These are phyloP conservation scores for Erebia ligea DNA, from an alignment of 2,888 invertebrate genomes.

Conservation along the genomic window DNA sequence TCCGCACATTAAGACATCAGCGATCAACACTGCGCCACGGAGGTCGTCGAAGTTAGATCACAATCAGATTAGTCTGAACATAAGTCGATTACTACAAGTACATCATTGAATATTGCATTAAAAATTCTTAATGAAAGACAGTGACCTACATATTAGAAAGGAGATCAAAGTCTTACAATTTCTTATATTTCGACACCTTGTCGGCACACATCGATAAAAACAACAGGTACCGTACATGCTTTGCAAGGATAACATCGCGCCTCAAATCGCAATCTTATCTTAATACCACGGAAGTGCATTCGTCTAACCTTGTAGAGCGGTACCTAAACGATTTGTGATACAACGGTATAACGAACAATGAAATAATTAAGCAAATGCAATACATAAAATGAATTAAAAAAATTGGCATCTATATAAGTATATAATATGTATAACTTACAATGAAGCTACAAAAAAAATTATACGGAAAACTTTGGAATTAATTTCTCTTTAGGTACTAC, in stretches of 20 bases:
- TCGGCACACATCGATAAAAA: not conserved
- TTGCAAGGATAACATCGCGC: slow-evolving; percentile 1
- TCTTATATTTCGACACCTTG: not conserved
- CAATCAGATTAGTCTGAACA: too few relatives aligned
- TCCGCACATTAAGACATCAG: too few relatives aligned
- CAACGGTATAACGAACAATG: not conserved
- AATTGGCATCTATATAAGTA: too few relatives aligned
- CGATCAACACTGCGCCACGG: too few relatives aligned
- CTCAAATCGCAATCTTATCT: slow-evolving; percentile 2
- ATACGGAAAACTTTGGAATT: not conserved
- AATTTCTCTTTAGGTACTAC: slow-evolving; percentile 26
- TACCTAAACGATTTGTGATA: not conserved
- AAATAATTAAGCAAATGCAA: too few relatives aligned
- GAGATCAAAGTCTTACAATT: slow-evolving; percentile 9
- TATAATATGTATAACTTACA: too few relatives aligned
- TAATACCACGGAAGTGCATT: slow-evolving; percentile 1
- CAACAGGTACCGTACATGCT: not conserved
- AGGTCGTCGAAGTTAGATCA: too few relatives aligned
- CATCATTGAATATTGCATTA: not conserved
- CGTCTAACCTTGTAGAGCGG: slow-evolving; percentile 10
- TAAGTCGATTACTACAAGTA: too few relatives aligned
- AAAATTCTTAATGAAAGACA: not conserved
- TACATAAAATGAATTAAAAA: too few relatives aligned
- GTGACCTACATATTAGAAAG: slow-evolving; percentile 1
- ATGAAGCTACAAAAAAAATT: too few relatives aligned